A percentile compares a stretch with the other conserved stretches of the same genome.
phyloP scores from a whole-genome alignment of 2,888 invertebrate genomes.

The Agrotis ipsilon region DNA sequence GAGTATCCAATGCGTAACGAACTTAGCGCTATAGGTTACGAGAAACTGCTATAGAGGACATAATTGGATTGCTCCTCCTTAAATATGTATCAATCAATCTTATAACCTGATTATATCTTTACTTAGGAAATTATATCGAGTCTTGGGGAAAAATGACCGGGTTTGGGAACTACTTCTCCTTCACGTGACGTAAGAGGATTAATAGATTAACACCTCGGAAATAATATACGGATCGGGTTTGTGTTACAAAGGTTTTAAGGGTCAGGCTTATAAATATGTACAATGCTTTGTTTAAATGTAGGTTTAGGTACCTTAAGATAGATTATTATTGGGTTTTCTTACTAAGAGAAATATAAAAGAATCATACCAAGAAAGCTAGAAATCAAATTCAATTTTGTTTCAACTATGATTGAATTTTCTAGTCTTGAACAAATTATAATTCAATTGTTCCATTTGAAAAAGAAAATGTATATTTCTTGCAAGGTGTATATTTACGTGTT shows the following conservation, averaged over 20 bases:
- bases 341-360: neutral
- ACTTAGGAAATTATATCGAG: constrained; percentile 28
- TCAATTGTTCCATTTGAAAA: neutral
- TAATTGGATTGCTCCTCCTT: constrained; percentile 78
- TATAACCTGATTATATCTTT: constrained; percentile 27
- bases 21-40: constrained; percentile 75
- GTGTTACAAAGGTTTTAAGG: neutral
- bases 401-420: neutral
- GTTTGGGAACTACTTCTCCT: neutral
- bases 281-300: neutral
- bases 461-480: neutral
- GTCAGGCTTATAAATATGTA: neutral
- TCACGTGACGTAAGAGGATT: constrained; percentile 1
- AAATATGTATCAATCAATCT: constrained; percentile 66
- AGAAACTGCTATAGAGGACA: constrained; percentile 66
- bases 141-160: constrained; percentile 11
- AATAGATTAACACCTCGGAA: constrained; percentile 11
- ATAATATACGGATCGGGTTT: constrained; percentile 12
- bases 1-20: constrained; percentile 74
- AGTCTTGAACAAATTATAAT: neutral
- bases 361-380: neutral
- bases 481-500: constrained; percentile 16
- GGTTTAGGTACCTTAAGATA: neutral
- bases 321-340: neutral
- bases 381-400: neutral